These are phyloP conservation scores for Australoheros scitulus DNA, from an alignment of 2,113 vertebrate species.

Conservation along the genomic window DNA sequence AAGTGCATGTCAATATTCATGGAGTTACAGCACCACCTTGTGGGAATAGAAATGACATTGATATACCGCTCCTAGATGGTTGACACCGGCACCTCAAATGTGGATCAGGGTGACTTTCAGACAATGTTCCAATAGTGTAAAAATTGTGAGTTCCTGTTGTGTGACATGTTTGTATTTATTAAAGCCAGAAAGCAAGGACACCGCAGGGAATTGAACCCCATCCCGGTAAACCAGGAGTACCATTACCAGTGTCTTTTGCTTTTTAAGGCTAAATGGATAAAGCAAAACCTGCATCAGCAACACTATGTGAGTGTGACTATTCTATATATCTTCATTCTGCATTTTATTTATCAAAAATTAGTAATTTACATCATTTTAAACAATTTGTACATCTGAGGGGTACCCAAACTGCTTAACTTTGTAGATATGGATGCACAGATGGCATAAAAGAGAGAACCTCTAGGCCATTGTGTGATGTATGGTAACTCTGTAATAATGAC, in stretches of 20 bases:
- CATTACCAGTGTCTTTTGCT: not conserved
- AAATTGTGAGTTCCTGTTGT: too few species aligned
- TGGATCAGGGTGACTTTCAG: too few species aligned
- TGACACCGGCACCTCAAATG: too few species aligned
- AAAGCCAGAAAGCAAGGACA: not conserved
- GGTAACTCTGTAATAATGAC: too few species aligned
- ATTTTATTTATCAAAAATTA: not conserved
- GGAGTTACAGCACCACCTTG: too few species aligned
- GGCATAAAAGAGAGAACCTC: too few species aligned
- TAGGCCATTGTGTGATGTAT: too few species aligned
- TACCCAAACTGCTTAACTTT: too few species aligned
- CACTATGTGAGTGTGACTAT: not conserved
- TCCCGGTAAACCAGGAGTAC: not conserved
- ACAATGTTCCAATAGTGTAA: too few species aligned
- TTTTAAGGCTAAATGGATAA: not conserved
- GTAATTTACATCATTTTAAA: not conserved
- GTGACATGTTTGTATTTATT: accelerated
- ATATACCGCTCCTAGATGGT: too few species aligned
- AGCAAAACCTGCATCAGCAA: not conserved
- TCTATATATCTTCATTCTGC: not conserved
- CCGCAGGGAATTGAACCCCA: not conserved
- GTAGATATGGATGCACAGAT: not conserved
- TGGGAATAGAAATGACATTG: too few species aligned
- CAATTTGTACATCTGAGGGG: not conserved
- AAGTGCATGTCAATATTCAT: too few species aligned